Conservation (phyloP, 2,888 invertebrate species). For the Ophioninae sp. region DNA sequence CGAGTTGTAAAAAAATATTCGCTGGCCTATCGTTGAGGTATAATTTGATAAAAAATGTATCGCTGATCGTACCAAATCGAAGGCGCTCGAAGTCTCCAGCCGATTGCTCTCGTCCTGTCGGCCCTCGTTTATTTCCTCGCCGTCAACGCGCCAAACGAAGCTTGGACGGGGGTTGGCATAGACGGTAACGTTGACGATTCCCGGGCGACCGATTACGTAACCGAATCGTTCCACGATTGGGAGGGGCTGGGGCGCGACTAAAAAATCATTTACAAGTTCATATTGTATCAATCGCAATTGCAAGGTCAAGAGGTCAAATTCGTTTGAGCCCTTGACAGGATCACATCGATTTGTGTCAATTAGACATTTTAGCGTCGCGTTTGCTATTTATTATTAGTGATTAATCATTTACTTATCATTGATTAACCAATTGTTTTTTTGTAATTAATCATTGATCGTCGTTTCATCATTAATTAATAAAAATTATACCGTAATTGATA, state of each 20-base stretch:
- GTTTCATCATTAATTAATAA: too few species aligned
- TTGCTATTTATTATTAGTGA: too few species aligned
- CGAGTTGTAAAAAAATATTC: too few species aligned
- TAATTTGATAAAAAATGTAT: background rate
- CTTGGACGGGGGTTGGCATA: constrained; percentile 87
- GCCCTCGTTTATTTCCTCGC: constrained; percentile 83
- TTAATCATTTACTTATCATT: too few species aligned
- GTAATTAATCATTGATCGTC: too few species aligned
- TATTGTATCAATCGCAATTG: background rate
- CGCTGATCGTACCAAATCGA: constrained; percentile 78
- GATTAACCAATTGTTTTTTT: too few species aligned
- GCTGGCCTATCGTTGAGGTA: background rate
- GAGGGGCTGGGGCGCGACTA: constrained; percentile 86
- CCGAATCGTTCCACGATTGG: constrained; percentile 86
- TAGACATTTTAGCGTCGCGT: too few species aligned
- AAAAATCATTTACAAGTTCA: constrained; percentile 18
- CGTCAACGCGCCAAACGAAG: constrained; percentile 87
- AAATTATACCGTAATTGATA: too few species aligned
- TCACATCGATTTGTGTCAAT: too few species aligned
- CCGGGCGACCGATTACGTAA: constrained; percentile 87
- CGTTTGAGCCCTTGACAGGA: too few species aligned
- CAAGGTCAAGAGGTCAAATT: background rate
- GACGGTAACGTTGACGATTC: constrained; percentile 87
- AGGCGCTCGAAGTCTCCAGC: constrained; percentile 81
- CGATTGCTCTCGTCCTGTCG: constrained; percentile 81